phyloP scores from a whole-genome alignment of 2,888 invertebrate species.

The Drosophila yooni region DNA sequence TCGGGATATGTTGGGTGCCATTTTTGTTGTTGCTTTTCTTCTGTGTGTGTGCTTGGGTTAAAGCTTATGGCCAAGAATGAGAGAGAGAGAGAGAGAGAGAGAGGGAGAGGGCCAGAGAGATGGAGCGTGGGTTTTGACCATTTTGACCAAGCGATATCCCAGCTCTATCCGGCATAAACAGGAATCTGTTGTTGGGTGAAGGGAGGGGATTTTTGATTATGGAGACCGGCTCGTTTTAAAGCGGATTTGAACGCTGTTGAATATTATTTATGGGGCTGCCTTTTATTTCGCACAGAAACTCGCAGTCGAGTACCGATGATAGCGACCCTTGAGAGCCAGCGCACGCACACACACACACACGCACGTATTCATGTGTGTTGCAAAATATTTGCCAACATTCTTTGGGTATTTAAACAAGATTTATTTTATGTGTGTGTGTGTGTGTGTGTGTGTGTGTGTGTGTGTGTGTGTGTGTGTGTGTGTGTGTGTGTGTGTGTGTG shows the following conservation, averaged over 20 bases:
- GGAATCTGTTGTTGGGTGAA: not conserved
- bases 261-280: constrained; percentile 72
- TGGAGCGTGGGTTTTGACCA: constrained; percentile 40
- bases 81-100: not conserved
- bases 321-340: constrained; percentile 64
- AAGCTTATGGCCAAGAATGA: constrained; percentile 38
- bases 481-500: not conserved
- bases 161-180: constrained; percentile 27
- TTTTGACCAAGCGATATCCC: constrained; percentile 36
- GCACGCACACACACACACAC: constrained; percentile 6
- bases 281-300: constrained; percentile 58
- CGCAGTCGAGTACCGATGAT: constrained; percentile 40
- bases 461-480: constrained; percentile 20
- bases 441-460: constrained; percentile 26
- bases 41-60: constrained; percentile 32
- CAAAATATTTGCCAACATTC: constrained; percentile 79
- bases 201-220: constrained; percentile 37
- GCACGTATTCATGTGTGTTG: constrained; percentile 13
- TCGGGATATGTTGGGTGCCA: constrained; percentile 11
- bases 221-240: constrained; percentile 66
- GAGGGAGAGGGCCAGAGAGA: not conserved
- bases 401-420: constrained; percentile 80
- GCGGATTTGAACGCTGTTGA: constrained; percentile 76
- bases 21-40: constrained; percentile 8
- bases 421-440: constrained; percentile 60